Base-by-base conservation (phyloP, 2,797 vertebrate genomes). In the Eleutherodactylus coqui region DNA sequence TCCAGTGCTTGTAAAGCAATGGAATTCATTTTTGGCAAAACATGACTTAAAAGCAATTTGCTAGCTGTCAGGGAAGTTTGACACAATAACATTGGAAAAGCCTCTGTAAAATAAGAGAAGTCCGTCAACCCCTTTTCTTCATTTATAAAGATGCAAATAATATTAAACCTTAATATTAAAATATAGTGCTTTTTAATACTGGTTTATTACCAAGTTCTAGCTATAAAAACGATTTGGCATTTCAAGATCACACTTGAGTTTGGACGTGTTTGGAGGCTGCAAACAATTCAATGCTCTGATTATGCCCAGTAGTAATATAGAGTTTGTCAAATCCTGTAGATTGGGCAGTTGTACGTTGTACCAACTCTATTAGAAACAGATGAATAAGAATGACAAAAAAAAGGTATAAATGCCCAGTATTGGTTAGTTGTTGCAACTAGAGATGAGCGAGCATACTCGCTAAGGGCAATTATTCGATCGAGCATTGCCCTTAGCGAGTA, bases 21-120 rank as follows among this genome's bases (percentile, higher is more conserved):
- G 67, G 49, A 73, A 85, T 72, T 79, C 67, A 60, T 79, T 73
- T 72, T 72, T 85, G 83, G 75, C 83, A 77, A 67, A 76, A 76
- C 10, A n/a, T 0, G 58, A 83, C 16, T 9, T 41, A 62, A 58
- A 62, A 43, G 34, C 21, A 58, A 17, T 78, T 34, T 78, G 53
- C 76, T 41, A 58, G 53, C 76, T 36, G n/a, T 38, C 51, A 24
- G 24, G 32, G 51, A 60, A 13, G 27, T 55, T 53, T 24, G 47
- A 76, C 47, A 77, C 69, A 27, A 43, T 24, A 82, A 55, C 41
- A 82, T 8, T 49, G 79, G 21, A 72, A 43, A 82, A 70, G 24
- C n/a, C 7, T 70, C 32, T 19, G 49, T 32, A 73, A 82, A 82
- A 73, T 32, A 55, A 14, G 60, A 81, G 21, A 72, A n/a, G 51